Percentiles rank a stretch among this genome's conserved stretches.
phyloP scores from a whole-genome alignment of 2,888 invertebrate species.

The Heliconius cydno region DNA sequence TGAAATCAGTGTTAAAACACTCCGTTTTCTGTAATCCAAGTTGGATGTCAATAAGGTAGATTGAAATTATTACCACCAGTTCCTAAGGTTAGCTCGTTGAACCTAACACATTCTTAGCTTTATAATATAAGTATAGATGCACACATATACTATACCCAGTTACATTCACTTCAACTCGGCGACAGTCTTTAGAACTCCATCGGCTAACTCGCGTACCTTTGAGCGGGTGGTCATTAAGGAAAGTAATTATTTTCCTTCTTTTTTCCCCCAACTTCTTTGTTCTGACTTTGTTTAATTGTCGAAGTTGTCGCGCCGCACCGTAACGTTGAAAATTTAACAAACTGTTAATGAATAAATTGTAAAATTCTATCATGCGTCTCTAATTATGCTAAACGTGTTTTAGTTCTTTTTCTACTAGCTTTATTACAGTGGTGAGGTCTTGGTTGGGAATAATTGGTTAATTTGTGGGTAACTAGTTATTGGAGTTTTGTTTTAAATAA shows the following conservation, averaged over 20 bases:
- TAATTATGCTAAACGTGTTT: slow-evolving; percentile 34
- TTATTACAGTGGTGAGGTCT: slow-evolving; percentile 6
- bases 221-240: slow-evolving; percentile 67
- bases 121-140: neutral
- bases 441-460: neutral
- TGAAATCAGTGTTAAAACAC: no score
- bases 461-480: neutral
- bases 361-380: slow-evolving; percentile 34
- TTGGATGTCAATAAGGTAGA: no score
- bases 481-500: no score
- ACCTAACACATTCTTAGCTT: no score
- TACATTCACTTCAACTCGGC: neutral
- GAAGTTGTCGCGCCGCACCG: slow-evolving; percentile 58
- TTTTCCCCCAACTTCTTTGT: slow-evolving; percentile 61
- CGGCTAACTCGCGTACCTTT: slow-evolving; percentile 44
- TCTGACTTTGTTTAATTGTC: slow-evolving; percentile 75
- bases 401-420: neutral
- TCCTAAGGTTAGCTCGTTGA: no score
- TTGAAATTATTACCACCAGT: no score
- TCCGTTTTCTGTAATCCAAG: no score
- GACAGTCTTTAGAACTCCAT: slow-evolving; percentile 13
- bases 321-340: slow-evolving; percentile 42
- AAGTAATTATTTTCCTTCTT: slow-evolving; percentile 73
- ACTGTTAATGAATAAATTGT: slow-evolving; percentile 43
- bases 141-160: neutral